These are phyloP conservation scores for Synanthedon vespiformis DNA, from an alignment of 2,888 invertebrate species.

Conservation along the genomic window DNA sequence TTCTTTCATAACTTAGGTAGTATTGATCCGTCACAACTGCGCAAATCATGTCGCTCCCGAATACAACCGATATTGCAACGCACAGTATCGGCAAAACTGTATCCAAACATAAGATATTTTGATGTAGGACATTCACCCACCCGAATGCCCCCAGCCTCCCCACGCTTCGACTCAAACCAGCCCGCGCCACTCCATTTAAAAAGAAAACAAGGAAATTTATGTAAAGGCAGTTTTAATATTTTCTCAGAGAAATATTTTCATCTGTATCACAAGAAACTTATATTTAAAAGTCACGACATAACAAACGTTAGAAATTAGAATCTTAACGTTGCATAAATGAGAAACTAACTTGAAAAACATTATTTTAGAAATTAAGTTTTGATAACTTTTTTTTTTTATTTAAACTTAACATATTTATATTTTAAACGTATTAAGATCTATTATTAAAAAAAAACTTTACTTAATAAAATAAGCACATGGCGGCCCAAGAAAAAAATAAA, in stretches of 20 bases:
- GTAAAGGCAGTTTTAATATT: background rate
- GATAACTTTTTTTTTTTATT: background rate
- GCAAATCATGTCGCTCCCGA: slow-evolving; percentile 55
- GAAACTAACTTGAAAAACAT: background rate
- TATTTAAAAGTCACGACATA: background rate
- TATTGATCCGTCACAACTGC: slow-evolving; percentile 68
- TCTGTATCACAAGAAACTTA: background rate
- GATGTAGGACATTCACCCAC: background rate
- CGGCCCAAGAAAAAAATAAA: too few relatives aligned
- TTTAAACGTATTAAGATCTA: background rate
- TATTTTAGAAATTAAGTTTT: background rate
- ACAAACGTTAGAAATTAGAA: background rate
- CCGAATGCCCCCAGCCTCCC: background rate
- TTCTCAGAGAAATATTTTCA: background rate
- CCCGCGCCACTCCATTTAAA: background rate
- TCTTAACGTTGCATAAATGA: background rate
- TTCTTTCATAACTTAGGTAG: slow-evolving; percentile 67
- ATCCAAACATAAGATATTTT: background rate
- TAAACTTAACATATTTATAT: background rate
- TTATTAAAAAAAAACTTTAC: background rate
- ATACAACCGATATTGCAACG: slow-evolving; percentile 18
- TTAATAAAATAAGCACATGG: too few relatives aligned
- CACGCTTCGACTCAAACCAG: slow-evolving; percentile 2
- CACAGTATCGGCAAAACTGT: slow-evolving; percentile 7
- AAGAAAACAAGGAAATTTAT: slow-evolving; percentile 1